Evolutionary conservation across 2,797 vertebrate genomes (phyloP).

Genomic region (Ctenochaetus hawaiiensis): DNA sequence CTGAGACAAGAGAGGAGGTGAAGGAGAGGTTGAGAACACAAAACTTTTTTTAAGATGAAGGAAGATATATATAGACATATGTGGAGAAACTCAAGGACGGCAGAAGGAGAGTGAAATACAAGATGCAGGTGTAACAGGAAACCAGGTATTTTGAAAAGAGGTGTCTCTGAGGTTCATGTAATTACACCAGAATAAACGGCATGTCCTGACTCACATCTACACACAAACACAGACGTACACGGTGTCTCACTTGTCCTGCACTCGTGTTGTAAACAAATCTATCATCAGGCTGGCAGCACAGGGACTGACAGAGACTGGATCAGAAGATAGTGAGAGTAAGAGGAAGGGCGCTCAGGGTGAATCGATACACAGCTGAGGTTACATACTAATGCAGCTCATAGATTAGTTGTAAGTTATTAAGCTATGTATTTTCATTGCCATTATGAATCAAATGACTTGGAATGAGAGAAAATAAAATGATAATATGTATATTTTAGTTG

Average conservation of each 20-base stretch:
- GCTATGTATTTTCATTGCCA: too few relatives aligned
- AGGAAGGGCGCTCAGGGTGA: constrained; percentile 29
- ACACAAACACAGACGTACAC: constrained; percentile 3
- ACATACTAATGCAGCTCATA: too few relatives aligned
- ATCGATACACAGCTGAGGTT: constrained; percentile 46
- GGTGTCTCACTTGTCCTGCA: constrained; percentile 41
- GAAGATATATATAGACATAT: background rate
- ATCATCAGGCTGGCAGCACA: constrained; percentile 53
- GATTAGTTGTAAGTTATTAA: too few relatives aligned
- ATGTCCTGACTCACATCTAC: constrained; percentile 11
- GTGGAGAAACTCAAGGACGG: background rate
- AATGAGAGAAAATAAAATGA: too few relatives aligned
- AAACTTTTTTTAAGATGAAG: background rate
- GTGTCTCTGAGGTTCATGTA: constrained; percentile 15
- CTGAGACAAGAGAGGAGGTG: background rate
- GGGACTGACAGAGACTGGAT: constrained; percentile 50
- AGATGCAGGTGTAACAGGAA: background rate
- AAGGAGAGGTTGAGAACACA: background rate
- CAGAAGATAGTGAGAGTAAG: constrained; percentile 31
- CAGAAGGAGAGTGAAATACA: background rate
- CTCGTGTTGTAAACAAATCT: constrained; percentile 63
- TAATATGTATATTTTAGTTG: constrained; percentile 10
- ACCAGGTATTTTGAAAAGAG: constrained; percentile 25
- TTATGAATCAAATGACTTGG: too few relatives aligned
- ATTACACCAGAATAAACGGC: constrained; percentile 45